Conservation (phyloP, 1,140 invertebrate genomes). For the Leptonema lineaticorne region DNA sequence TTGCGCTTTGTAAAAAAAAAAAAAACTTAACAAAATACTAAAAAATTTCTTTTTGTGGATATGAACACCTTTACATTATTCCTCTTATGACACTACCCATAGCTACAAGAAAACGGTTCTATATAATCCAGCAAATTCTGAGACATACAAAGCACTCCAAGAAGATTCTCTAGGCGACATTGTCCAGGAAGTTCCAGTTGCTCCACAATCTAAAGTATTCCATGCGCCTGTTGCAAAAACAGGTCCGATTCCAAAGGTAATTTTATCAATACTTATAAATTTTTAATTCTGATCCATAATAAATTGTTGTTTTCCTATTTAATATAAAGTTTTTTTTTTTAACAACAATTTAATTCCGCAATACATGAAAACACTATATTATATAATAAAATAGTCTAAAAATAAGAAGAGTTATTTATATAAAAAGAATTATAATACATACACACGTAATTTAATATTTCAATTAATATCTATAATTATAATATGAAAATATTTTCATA, state of each 20-base stretch:
- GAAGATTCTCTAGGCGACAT: conserved; percentile 66
- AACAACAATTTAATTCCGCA: no score
- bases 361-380: no score
- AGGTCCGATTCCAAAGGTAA: conserved; percentile 60
- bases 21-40: conserved; percentile 36
- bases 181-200: conserved; percentile 66
- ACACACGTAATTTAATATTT: no score
- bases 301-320: neutral
- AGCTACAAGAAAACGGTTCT: conserved; percentile 69
- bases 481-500: no score
- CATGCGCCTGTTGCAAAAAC: conserved; percentile 61
- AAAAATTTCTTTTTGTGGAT: conserved; percentile 42
- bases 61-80: conserved; percentile 42
- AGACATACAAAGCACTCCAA: conserved; percentile 80
- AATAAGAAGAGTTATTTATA: no score
- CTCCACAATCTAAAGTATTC: conserved; percentile 74
- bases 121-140: conserved; percentile 82
- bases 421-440: no score
- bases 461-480: no score
- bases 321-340: no score
- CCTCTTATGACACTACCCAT: conserved; percentile 43
- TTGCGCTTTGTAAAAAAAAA: conserved; percentile 41
- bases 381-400: no score
- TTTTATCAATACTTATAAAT: neutral
- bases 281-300: neutral